These are phyloP conservation scores for Lasioglossum morio DNA, from an alignment of 2,888 invertebrate species.

Conservation along the genomic window DNA sequence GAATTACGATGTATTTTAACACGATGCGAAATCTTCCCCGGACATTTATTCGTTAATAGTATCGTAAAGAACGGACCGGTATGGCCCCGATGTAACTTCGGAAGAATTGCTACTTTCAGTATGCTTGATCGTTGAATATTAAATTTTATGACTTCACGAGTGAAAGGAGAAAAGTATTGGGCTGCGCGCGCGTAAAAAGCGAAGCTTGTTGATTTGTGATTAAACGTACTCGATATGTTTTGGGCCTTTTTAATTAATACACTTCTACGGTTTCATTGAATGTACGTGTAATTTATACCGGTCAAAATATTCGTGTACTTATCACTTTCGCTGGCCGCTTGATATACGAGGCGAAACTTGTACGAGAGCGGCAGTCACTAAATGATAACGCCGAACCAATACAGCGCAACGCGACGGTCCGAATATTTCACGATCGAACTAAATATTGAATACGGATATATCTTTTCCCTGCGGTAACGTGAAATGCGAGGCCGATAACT, in stretches of 20 bases:
- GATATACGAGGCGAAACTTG: conserved; percentile 45
- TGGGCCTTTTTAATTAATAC: neutral
- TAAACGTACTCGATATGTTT: neutral
- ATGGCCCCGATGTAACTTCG: conserved; percentile 17
- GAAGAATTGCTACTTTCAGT: conserved; percentile 35
- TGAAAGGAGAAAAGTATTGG: conserved; percentile 16
- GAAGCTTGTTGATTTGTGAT: neutral
- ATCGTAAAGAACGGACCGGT: conserved; percentile 31
- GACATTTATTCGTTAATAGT: conserved; percentile 26
- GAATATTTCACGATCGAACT: neutral
- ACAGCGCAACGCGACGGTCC: neutral
- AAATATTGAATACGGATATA: conserved; percentile 26
- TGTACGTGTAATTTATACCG: conserved; percentile 11
- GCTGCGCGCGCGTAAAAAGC: neutral
- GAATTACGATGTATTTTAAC: conserved; percentile 28
- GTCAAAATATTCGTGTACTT: neutral
- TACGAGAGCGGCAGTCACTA: neutral
- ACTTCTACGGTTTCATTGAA: neutral
- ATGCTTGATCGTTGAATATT: conserved; percentile 37
- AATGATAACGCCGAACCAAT: neutral
- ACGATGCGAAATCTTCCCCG: conserved; percentile 25
- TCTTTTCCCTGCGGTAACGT: neutral
- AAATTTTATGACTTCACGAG: conserved; percentile 39
- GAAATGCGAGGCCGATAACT: neutral
- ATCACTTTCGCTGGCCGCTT: conserved; percentile 20